Base-by-base conservation (phyloP, 2,113 vertebrate genomes). In the Gallinago paraguaiae region DNA sequence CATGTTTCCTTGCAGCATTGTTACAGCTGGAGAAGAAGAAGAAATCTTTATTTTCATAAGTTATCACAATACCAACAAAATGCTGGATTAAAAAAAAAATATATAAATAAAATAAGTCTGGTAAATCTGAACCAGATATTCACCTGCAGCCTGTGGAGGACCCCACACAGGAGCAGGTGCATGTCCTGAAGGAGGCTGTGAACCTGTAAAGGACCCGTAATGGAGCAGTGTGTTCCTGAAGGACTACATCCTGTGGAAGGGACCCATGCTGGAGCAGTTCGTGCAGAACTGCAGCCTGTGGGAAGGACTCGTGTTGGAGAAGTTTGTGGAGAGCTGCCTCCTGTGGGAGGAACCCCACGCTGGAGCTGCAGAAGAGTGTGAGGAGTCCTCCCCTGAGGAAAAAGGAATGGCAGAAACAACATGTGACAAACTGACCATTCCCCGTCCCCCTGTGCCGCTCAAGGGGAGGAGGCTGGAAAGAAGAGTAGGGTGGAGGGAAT, bases 381-480 rank as follows among this genome's bases (percentile, higher is more conserved):
- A 75, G 46, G 22, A 64, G 59, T 59, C 33, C 24, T 45, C 31
- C 41, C 33, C 19, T 17, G 33, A 46, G 39, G 25, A 28, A 8
- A 17, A 71, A 80, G 31, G 9, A 60, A 10, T 0, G 3, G 24
- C 17, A 86, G 35, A 43, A 6, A n/a, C 6, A 17, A 13, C 0
- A 0, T 25, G 10, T 41, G 33, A 46, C 13, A 20, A 27, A 50
- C 64, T 54, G 20, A 51, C 4, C 7, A 0, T 51, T 70, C 9
- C 28, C 6, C 0, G 1, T 57, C 4, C 3, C 7, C 7, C 9
- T 43, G 12, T 6, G 4, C 27, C 0, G 0, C 17, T 57, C 5
- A 0, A 0, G 7, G 2, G 5, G 9, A 67, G 30, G 18, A 89
- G 13, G 8, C 8, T 2, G 4, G 65, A 8, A 67, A 75, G 18